Conservation (phyloP, 2,797 vertebrate genomes). For the Helicolenus hilgendorfi region DNA sequence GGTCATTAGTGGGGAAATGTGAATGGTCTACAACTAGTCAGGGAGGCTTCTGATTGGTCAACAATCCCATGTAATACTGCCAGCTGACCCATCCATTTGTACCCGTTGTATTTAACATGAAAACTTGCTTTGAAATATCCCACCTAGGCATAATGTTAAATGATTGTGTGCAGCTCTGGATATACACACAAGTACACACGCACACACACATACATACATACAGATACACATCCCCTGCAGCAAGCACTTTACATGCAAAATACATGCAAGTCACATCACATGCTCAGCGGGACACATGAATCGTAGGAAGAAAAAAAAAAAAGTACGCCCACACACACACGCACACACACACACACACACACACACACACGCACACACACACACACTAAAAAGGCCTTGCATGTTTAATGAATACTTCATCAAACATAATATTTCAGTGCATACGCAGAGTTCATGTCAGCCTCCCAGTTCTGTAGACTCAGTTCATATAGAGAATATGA, state of each 20-base stretch:
- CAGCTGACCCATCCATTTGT: background rate
- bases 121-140: background rate
- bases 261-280: conserved; percentile 67
- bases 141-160: background rate
- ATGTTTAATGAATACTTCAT: conserved; percentile 57
- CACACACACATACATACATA: background rate
- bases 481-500: background rate
- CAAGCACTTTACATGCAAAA: conserved; percentile 58
- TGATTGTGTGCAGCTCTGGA: background rate
- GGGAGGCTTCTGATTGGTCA: background rate
- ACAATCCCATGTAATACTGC: too few relatives aligned
- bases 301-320: background rate
- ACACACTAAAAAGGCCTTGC: background rate
- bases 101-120: background rate
- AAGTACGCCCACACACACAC: background rate
- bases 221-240: background rate
- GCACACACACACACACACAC: background rate
- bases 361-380: background rate
- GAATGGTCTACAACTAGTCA: too few relatives aligned
- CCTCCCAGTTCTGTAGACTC: background rate
- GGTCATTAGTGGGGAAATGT: background rate
- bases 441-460: background rate
- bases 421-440: conserved; percentile 21
- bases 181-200: background rate
- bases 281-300: conserved; percentile 41